Evolutionary conservation across 2,113 vertebrate species (phyloP), one percentile per base, ranked within the genome.

Genomic region (Cavia porcellus): DNA sequence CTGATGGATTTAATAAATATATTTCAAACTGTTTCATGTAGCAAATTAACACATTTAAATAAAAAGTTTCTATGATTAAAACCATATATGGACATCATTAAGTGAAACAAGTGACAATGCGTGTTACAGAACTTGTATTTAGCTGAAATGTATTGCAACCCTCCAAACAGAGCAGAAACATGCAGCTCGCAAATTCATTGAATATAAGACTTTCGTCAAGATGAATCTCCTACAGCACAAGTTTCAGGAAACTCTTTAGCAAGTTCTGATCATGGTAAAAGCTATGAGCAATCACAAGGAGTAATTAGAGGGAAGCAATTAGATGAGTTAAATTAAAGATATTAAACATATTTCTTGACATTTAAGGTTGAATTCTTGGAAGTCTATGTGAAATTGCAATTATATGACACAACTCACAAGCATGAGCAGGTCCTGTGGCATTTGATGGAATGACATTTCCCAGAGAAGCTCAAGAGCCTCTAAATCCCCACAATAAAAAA

Each of bases 391-490:
- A 81, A 77, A 80, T 45, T 55, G 0, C 20, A 57, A 20, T 42
- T 42, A 47, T 24, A 45, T 52, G 20, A 81, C 14, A 42, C 15
- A 32, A 45, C 25, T 14, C 17, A 38, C 66, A 50, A 22, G 35
- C 30, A 22, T 75, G 38, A 64, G 13, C 38, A 92, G 14, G 68
- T 86, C 25, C 42, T 91, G 59, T 30, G 24, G 77, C 25, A 19
- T 85, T 79, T 90, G 14, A 66, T 91, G 38, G 20, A 86, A 84
- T 81, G 35, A 68, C 19, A 59, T 90, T 88, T 96, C 70, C 94
- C 52, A 72, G 77, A 92, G 59, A 93, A 94, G 20, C 57, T 38
- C 80, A 57, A 84, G 22, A 75, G 13, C 45, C 59, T n/a, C 62
- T 62, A 95, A 79, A 88, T 87, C 42, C 35, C 50, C 45, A 24